These are phyloP conservation scores for Hydriomena furcata DNA, from an alignment of 2,888 invertebrate genomes.

Conservation along the genomic window DNA sequence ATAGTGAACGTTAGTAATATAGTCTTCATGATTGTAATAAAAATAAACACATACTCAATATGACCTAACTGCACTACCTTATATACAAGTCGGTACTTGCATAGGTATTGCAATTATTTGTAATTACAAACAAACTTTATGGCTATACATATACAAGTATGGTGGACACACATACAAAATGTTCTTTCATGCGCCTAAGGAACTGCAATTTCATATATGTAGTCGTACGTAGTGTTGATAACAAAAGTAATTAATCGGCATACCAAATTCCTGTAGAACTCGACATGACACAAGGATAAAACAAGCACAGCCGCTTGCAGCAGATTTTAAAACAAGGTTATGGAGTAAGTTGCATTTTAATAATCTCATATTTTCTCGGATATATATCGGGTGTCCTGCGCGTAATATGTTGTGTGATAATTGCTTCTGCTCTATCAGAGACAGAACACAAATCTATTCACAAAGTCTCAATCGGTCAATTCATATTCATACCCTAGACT, in stretches of 20 bases:
- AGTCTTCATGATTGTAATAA: conserved; percentile 7
- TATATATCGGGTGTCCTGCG: no score
- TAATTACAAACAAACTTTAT: conserved; percentile 7
- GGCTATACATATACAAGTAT: background rate
- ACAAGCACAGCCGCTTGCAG: no score
- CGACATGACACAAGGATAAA: background rate
- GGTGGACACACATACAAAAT: no score
- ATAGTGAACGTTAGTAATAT: background rate
- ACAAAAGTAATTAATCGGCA: background rate
- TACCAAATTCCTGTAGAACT: conserved; percentile 1
- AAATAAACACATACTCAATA: background rate
- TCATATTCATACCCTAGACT: no score
- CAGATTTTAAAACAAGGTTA: no score
- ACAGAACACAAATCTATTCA: no score
- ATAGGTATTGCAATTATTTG: background rate
- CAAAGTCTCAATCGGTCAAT: no score
- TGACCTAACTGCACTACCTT: background rate
- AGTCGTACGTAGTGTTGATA: background rate
- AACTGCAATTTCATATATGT: background rate
- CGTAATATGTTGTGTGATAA: no score
- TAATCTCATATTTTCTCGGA: no score
- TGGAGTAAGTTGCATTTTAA: no score
- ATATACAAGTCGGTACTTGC: background rate
- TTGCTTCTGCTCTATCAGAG: no score
- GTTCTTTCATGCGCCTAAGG: background rate